These are phyloP conservation scores for Cepphus grylle DNA, from an alignment of 2,113 vertebrate species.

Conservation along the genomic window DNA sequence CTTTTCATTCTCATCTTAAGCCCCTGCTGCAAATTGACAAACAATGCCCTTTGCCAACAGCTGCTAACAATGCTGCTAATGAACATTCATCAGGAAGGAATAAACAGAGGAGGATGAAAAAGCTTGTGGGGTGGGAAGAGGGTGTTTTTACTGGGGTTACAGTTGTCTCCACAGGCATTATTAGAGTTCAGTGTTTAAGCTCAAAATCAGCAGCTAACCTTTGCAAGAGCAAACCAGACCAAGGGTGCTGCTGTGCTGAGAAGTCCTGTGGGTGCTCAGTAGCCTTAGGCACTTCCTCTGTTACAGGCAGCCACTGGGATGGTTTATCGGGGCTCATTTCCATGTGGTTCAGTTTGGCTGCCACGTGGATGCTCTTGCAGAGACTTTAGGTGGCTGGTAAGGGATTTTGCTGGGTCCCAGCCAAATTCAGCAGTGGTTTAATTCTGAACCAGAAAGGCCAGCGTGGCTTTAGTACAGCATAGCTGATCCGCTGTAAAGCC, in stretches of 20 bases:
- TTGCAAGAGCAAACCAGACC: neutral
- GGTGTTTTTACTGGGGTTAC: neutral
- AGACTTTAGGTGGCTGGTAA: neutral
- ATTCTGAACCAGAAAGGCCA: neutral
- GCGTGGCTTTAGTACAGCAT: rapidly evolving
- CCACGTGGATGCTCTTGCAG: neutral
- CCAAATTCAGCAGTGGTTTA: neutral
- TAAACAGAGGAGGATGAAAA: neutral
- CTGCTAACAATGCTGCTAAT: slow-evolving; percentile 23
- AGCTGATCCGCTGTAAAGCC: neutral
- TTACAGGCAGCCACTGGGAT: rapidly evolving
- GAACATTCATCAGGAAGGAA: neutral
- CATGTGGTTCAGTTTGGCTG: neutral
- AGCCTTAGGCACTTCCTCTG: neutral
- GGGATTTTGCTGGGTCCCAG: neutral
- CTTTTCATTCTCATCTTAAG: neutral
- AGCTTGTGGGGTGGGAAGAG: too few relatives aligned
- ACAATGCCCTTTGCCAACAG: neutral
- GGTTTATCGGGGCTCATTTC: neutral
- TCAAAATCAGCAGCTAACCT: neutral
- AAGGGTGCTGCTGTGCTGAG: neutral
- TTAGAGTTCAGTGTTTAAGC: neutral
- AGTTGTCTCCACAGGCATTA: neutral
- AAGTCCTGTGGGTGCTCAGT: neutral
- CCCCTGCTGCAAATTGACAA: slow-evolving; percentile 1